These are phyloP conservation scores for Acanthaster planci DNA, from an alignment of 35 echinoderm and acorn worm genomes.

Conservation along the genomic window DNA sequence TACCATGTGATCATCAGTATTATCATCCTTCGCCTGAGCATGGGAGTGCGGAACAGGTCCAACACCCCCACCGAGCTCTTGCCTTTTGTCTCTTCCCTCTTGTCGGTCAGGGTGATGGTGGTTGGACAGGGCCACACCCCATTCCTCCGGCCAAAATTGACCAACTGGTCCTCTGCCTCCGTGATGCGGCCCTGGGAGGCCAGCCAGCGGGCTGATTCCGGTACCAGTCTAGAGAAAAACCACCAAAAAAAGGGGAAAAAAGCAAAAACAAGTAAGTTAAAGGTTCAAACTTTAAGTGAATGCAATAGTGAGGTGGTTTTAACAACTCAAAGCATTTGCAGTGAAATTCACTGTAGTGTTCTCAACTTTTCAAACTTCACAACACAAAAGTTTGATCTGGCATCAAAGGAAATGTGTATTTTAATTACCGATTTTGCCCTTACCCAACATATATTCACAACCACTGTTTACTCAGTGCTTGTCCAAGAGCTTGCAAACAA, in stretches of 20 bases:
- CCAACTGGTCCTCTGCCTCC: conserved; percentile 80
- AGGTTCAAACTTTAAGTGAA: too few species aligned
- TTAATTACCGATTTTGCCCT: too few species aligned
- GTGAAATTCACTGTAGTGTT: too few species aligned
- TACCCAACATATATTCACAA: too few species aligned
- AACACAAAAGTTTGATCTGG: too few species aligned
- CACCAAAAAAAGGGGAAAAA: background rate
- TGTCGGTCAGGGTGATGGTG: conserved; percentile 21
- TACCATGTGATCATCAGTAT: conserved; percentile 82
- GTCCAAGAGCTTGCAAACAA: too few species aligned
- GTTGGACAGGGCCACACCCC: conserved; percentile 34
- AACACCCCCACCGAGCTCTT: conserved; percentile 35
- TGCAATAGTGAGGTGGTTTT: too few species aligned
- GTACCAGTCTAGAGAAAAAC: conserved; percentile 60
- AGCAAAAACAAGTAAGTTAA: too few species aligned
- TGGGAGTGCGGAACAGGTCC: conserved; percentile 70
- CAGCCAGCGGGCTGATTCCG: conserved; percentile 97
- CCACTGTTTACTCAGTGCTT: too few species aligned
- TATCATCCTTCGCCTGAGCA: conserved; percentile 62
- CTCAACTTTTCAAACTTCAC: too few species aligned
- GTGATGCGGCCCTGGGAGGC: conserved; percentile 61
- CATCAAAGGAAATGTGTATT: too few species aligned
- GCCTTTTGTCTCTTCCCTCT: conserved; percentile 1
- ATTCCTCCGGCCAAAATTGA: conserved; percentile 47
- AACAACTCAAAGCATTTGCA: too few species aligned